A percentile compares a stretch with the other conserved stretches of the same genome.
Conservation (phyloP, 2,797 vertebrate genomes). For the Phaenicophaeus curvirostris region DNA sequence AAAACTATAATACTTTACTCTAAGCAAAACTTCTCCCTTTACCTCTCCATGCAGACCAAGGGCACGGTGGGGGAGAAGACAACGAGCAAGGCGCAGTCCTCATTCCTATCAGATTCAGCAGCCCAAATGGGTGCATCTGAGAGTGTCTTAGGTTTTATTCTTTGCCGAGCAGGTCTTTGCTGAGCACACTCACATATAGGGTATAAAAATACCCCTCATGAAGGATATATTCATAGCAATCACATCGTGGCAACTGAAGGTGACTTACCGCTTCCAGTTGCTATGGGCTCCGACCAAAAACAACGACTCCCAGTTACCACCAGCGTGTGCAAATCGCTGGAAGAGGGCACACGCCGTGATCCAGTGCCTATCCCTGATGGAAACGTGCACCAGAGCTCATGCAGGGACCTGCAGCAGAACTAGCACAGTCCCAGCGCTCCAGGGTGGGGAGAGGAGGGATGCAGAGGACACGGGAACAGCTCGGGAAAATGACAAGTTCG, state of each 20-base stretch:
- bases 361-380: background rate
- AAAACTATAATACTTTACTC: background rate
- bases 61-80: accelerated
- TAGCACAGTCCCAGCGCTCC: background rate
- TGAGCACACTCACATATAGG: background rate
- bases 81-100: background rate
- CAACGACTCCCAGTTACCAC: background rate
- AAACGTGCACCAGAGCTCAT: background rate
- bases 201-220: background rate
- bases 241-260: background rate
- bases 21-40: background rate
- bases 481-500: no score
- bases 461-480: background rate
- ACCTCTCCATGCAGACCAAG: background rate
- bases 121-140: accelerated
- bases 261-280: background rate
- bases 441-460: background rate
- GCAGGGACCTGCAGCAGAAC: background rate
- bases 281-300: background rate
- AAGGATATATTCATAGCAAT: background rate
- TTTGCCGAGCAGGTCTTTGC: background rate
- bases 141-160: background rate
- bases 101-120: background rate
- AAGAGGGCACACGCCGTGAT: background rate
- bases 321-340: background rate